Evolutionary conservation across 37 sponge, comb jelly and placozoan genomes (phyloP).

Genomic region (Aplysina aerophoba): DNA sequence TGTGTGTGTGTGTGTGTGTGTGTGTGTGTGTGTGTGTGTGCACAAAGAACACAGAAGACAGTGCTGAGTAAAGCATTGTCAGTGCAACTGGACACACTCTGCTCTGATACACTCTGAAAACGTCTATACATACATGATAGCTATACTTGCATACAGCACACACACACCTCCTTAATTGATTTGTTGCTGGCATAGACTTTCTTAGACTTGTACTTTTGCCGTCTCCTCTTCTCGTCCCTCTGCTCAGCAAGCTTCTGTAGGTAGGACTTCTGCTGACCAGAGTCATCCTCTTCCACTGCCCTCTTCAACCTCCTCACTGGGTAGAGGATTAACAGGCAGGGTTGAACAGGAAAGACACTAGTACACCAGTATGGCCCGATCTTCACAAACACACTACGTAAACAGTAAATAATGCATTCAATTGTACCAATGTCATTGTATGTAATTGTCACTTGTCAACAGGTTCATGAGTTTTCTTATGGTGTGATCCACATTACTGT

Average conservation of each 20-base stretch:
- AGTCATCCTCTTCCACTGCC: background rate
- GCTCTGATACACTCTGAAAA: background rate
- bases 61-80: background rate
- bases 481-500: no score
- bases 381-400: no score
- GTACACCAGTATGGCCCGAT: no score
- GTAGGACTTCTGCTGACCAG: slow-evolving; percentile 7
- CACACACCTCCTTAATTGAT: slow-evolving; percentile 7
- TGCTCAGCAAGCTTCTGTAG: slow-evolving; percentile 59
- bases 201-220: slow-evolving; percentile 67
- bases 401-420: no score
- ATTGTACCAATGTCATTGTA: slow-evolving; percentile 7
- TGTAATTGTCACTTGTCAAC: no score
- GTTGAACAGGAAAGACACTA: no score
- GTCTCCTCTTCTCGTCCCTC: slow-evolving; percentile 73
- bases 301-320: background rate
- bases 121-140: no score
- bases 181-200: slow-evolving; percentile 11
- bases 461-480: no score
- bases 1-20: slow-evolving; percentile 6
- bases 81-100: background rate
- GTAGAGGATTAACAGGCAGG: no score
- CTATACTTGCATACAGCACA: background rate
- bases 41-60: background rate
- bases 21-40: background rate